phyloP scores from a whole-genome alignment of 53 echinoderm and acorn worm genomes.

The Apostichopus leukothele region DNA sequence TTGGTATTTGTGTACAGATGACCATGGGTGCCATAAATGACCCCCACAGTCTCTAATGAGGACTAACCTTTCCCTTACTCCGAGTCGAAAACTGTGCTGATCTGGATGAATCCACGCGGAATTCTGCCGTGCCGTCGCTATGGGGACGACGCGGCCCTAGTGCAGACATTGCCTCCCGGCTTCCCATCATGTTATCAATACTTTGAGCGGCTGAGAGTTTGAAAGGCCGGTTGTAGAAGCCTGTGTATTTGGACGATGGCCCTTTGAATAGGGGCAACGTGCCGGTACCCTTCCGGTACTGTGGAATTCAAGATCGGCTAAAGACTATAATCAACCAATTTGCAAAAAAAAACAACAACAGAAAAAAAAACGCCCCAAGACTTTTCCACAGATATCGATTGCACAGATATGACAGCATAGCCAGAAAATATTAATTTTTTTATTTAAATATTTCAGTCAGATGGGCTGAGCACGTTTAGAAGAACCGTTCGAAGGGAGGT shows the following conservation, averaged over 20 bases:
- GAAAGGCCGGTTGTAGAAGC: slow-evolving; percentile 63
- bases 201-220: slow-evolving; percentile 76
- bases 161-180: slow-evolving; percentile 54
- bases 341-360: not conserved
- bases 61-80: slow-evolving; percentile 68
- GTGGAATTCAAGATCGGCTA: slow-evolving; percentile 4
- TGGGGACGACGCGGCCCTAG: slow-evolving; percentile 83
- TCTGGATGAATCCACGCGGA: slow-evolving; percentile 64
- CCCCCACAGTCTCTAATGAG: not conserved
- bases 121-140: slow-evolving; percentile 84
- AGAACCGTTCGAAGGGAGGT: too few species aligned
- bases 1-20: not conserved
- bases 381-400: not conserved
- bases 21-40: not conserved
- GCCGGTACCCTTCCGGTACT: slow-evolving; percentile 53
- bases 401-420: not conserved
- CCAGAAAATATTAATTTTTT: too few species aligned
- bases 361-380: not conserved
- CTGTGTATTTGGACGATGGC: slow-evolving; percentile 57
- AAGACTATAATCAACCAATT: slow-evolving; percentile 1
- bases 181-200: slow-evolving; percentile 86
- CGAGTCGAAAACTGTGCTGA: slow-evolving; percentile 52
- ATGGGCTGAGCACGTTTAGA: not conserved
- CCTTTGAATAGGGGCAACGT: slow-evolving; percentile 53
- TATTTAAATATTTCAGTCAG: too few species aligned